These are phyloP conservation scores for Endomychus coccineus DNA, from an alignment of 2,888 invertebrate genomes.

Conservation along the genomic window DNA sequence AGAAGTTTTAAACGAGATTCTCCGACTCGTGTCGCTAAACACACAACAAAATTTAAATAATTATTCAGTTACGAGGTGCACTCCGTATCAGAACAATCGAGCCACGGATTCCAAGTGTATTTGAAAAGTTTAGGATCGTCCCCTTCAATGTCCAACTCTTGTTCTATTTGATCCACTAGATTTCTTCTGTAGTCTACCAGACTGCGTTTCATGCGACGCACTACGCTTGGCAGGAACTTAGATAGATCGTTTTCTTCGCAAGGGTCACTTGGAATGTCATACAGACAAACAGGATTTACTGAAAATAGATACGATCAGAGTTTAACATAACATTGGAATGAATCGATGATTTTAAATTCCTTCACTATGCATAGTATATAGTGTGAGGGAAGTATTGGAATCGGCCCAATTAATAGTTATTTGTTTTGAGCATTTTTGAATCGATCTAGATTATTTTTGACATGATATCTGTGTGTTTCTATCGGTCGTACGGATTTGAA, in stretches of 20 bases:
- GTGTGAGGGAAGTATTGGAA: too few relatives aligned
- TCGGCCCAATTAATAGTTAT: too few relatives aligned
- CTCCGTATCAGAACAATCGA: slow-evolving; percentile 20
- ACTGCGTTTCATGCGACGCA: slow-evolving; percentile 44
- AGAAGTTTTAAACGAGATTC: too few relatives aligned
- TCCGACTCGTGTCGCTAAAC: too few relatives aligned
- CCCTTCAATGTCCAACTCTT: slow-evolving; percentile 48
- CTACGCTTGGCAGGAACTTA: slow-evolving; percentile 48
- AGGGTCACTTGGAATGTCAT: slow-evolving; percentile 70
- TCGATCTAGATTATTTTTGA: too few relatives aligned
- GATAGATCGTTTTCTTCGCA: slow-evolving; percentile 68
- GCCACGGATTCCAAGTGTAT: slow-evolving; percentile 67
- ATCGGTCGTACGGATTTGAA: too few relatives aligned
- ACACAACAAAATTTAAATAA: slow-evolving; percentile 11
- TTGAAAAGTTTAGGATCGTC: slow-evolving; percentile 66
- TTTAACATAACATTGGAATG: too few relatives aligned
- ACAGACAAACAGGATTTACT: slow-evolving; percentile 60
- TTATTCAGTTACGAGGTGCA: slow-evolving; percentile 14
- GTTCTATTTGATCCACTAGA: slow-evolving; percentile 49
- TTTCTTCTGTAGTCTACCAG: slow-evolving; percentile 48
- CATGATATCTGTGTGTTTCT: too few relatives aligned
- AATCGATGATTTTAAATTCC: too few relatives aligned
- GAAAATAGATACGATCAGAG: slow-evolving; percentile 32
- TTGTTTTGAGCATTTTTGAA: too few relatives aligned
- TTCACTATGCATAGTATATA: too few relatives aligned